phyloP scores from a whole-genome alignment of 2,113 vertebrate species.

The Vicugna pacos region DNA sequence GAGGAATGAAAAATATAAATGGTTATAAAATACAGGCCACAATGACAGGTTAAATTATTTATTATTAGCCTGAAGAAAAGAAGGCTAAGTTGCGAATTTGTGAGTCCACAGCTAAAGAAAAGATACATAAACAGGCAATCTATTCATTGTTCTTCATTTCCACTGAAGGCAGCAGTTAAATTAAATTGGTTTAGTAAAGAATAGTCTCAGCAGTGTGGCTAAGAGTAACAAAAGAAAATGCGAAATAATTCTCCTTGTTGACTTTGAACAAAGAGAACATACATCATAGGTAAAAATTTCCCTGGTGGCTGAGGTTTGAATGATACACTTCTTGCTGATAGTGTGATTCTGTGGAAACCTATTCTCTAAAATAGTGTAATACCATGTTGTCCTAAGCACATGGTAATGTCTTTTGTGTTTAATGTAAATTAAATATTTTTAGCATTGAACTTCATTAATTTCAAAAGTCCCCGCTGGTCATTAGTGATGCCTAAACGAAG shows the following conservation, averaged over 20 bases:
- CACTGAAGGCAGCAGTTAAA: background rate
- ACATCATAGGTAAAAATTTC: background rate
- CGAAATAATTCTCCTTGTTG: background rate
- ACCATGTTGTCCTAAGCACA: conserved; percentile 48
- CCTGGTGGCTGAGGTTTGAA: background rate
- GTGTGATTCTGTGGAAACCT: background rate
- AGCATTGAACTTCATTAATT: background rate
- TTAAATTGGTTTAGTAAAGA: conserved; percentile 16
- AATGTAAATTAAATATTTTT: conserved; percentile 13
- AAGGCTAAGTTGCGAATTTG: background rate
- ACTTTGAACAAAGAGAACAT: background rate
- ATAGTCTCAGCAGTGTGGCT: background rate
- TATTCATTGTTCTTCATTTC: background rate
- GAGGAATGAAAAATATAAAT: conserved; percentile 27
- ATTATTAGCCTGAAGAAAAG: conserved; percentile 37
- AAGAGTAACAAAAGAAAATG: conserved; percentile 1
- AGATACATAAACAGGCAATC: background rate
- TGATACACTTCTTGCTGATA: background rate
- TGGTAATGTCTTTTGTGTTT: conserved; percentile 23
- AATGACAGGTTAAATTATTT: conserved; percentile 19
- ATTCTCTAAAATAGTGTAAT: background rate
- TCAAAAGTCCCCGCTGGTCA: background rate
- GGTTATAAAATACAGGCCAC: background rate
- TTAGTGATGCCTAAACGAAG: background rate
- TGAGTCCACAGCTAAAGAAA: background rate